Conservation (phyloP, 1,140 invertebrate genomes). For the Pachyrhynchus sulphureomaculatus region DNA sequence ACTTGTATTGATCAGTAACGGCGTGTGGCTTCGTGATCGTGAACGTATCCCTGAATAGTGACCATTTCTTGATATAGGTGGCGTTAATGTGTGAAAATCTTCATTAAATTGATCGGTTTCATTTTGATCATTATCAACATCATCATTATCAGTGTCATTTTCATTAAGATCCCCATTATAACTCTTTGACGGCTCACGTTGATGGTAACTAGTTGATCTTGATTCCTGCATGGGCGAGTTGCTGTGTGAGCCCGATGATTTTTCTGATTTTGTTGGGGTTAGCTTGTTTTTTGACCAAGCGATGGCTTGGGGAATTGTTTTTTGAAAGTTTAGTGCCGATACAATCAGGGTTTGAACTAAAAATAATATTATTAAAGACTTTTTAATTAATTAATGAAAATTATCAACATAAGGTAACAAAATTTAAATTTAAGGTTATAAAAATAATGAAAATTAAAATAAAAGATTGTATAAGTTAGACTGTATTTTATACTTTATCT, state of each 20-base stretch:
- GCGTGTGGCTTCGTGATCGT: conserved; percentile 41
- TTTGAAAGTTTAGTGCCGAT: conserved; percentile 5
- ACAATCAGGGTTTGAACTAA: conserved; percentile 29
- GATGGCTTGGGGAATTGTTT: conserved; percentile 8
- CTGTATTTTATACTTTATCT: no score
- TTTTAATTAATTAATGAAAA: conserved; percentile 7
- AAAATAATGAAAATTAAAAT: no score
- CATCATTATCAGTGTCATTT: background rate
- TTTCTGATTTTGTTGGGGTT: conserved; percentile 1
- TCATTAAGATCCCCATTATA: background rate
- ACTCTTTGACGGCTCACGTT: background rate
- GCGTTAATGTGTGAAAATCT: conserved; percentile 37
- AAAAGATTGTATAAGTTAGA: no score
- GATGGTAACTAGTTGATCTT: background rate
- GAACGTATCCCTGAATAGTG: conserved; percentile 29
- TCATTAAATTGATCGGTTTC: conserved; percentile 29
- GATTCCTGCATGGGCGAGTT: background rate
- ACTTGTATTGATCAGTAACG: conserved; percentile 31
- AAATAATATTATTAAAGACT: conserved; percentile 3
- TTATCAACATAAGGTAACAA: background rate
- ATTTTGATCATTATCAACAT: background rate
- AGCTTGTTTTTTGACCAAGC: conserved; percentile 11
- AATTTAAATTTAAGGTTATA: no score
- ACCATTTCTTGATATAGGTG: conserved; percentile 42
- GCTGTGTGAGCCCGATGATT: background rate